A percentile compares a stretch with the other conserved stretches of the same genome.
phyloP scores from a whole-genome alignment of 2,797 vertebrate genomes.

The Malurus splendens region DNA sequence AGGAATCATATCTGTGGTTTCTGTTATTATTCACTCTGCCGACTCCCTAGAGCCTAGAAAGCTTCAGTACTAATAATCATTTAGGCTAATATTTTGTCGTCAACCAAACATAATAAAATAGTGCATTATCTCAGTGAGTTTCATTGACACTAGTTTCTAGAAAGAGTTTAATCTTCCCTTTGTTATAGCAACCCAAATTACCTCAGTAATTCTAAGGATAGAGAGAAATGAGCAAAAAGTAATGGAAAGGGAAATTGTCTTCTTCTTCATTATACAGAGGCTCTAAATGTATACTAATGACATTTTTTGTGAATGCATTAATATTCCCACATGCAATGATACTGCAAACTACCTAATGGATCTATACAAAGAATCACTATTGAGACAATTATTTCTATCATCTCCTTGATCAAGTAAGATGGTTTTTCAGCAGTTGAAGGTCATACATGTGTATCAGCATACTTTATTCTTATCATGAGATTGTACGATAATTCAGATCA shows the following conservation, averaged over 20 bases:
- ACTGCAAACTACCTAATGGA: neutral
- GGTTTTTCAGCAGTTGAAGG: neutral
- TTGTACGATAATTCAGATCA: neutral
- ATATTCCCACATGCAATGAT: neutral
- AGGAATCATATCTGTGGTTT: neutral
- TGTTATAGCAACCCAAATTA: slow-evolving; percentile 3
- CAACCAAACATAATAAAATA: neutral
- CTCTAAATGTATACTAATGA: slow-evolving; percentile 1
- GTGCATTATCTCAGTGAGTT: neutral
- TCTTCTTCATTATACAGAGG: neutral
- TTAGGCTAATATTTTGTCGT: neutral
- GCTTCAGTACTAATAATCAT: neutral
- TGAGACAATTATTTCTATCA: neutral
- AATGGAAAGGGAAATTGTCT: slow-evolving; percentile 20
- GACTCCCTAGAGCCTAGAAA: neutral
- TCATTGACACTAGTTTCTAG: neutral
- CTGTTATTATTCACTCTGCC: neutral
- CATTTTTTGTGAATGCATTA: neutral
- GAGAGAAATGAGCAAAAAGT: neutral
- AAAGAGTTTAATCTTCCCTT: slow-evolving; percentile 7
- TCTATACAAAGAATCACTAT: neutral
- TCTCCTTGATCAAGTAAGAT: neutral
- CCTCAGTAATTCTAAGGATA: neutral
- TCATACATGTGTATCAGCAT: neutral
- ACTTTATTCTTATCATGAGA: neutral